Percentiles rank a stretch among this genome's conserved stretches.
Evolutionary conservation across 2,888 invertebrate genomes (phyloP).

Genomic region (Microchrysa polita): DNA sequence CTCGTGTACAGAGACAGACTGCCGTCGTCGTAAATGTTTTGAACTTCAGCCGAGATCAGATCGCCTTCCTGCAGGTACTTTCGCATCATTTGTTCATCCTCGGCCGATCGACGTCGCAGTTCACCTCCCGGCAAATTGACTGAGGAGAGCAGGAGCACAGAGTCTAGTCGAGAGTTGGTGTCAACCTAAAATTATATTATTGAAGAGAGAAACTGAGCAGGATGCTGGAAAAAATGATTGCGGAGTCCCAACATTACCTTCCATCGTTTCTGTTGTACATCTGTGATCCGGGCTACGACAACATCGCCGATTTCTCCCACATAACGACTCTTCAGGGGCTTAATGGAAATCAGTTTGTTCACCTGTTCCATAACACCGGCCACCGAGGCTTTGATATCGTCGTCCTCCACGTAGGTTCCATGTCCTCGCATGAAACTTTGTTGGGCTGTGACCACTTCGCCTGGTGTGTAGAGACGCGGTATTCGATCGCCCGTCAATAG

Average conservation of each 20-base stretch:
- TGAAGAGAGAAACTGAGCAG: neutral
- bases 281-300: conserved; percentile 91
- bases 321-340: conserved; percentile 90
- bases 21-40: conserved; percentile 91
- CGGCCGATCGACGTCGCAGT: conserved; percentile 88
- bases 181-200: conserved; percentile 70
- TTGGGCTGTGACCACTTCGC: conserved; percentile 67
- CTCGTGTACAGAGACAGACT: conserved; percentile 93
- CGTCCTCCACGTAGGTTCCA: conserved; percentile 91
- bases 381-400: conserved; percentile 87
- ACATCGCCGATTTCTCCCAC: conserved; percentile 97
- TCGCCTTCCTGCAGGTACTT: conserved; percentile 94
- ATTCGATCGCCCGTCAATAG: conserved; percentile 66
- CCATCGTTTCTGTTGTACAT: conserved; percentile 95
- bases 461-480: conserved; percentile 82
- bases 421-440: conserved; percentile 79
- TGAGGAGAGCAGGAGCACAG: conserved; percentile 86
- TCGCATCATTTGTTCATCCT: conserved; percentile 98
- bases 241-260: conserved; percentile 65
- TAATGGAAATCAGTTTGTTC: conserved; percentile 92
- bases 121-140: conserved; percentile 98
- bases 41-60: conserved; percentile 97
- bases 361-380: conserved; percentile 95
- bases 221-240: neutral
- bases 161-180: conserved; percentile 89